A percentile compares a stretch with the other conserved stretches of the same genome.
These are phyloP conservation scores for Magallana ariakensis DNA, from an alignment of 1,140 invertebrate genomes.

Conservation along the genomic window DNA sequence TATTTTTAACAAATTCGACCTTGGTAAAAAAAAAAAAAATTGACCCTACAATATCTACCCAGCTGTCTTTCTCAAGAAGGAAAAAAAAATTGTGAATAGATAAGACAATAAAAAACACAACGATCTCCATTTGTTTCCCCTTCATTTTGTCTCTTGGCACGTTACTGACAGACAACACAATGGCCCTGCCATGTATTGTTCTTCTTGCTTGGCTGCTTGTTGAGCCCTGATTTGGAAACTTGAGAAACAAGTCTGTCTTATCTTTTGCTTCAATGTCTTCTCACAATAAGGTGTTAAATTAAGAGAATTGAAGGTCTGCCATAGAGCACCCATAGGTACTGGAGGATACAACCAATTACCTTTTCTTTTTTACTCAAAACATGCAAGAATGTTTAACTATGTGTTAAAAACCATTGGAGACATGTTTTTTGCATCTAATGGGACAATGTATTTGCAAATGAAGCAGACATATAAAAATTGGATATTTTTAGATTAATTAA, in stretches of 20 bases:
- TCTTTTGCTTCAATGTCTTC: background rate
- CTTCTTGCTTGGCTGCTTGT: conserved; percentile 13
- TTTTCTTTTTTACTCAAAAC: background rate
- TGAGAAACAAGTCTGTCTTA: conserved; percentile 22
- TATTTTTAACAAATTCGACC: too few relatives aligned
- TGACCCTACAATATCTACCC: background rate
- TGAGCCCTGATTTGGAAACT: background rate
- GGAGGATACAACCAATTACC: background rate
- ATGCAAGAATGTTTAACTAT: background rate
- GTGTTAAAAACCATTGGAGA: background rate
- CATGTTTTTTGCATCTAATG: too few relatives aligned
- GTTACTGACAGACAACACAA: conserved; percentile 16
- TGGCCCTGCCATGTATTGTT: conserved; percentile 16
- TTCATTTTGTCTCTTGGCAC: conserved; percentile 17
- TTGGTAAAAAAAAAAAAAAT: background rate
- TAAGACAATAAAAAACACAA: background rate
- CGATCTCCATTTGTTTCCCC: background rate
- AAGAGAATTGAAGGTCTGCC: conserved; percentile 5
- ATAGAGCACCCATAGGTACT: background rate
- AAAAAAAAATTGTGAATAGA: background rate
- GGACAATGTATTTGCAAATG: background rate
- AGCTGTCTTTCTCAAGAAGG: background rate
- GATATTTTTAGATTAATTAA: background rate
- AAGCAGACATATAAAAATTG: background rate
- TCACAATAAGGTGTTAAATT: conserved; percentile 25